A percentile compares a stretch with the other conserved stretches of the same genome.
Evolutionary conservation across 1,140 invertebrate genomes (phyloP).

Genomic region (Leptinotarsa lineolata): DNA sequence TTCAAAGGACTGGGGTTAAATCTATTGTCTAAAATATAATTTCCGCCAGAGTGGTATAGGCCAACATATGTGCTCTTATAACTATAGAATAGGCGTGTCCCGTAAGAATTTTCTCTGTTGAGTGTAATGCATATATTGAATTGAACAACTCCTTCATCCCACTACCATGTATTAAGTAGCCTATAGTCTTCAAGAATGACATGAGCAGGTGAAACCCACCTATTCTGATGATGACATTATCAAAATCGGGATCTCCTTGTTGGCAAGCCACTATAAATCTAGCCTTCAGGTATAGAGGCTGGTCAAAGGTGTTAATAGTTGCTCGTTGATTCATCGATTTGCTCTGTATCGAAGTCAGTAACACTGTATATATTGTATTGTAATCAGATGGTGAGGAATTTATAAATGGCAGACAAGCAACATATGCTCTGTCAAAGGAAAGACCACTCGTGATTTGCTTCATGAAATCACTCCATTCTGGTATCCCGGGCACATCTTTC

Average conservation of each 20-base stretch:
- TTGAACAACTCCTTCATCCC: constrained; percentile 52
- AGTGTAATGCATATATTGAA: constrained; percentile 46
- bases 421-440: neutral
- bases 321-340: constrained; percentile 37
- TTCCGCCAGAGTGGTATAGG: constrained; percentile 39
- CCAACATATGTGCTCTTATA: constrained; percentile 55
- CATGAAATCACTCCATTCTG: constrained; percentile 11
- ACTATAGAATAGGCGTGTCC: constrained; percentile 56
- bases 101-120: constrained; percentile 53
- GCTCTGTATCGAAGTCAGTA: constrained; percentile 11
- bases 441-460: neutral
- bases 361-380: constrained; percentile 8
- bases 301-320: constrained; percentile 50
- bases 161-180: constrained; percentile 53
- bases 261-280: constrained; percentile 38
- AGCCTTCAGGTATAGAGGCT: constrained; percentile 51
- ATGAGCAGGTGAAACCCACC: constrained; percentile 54
- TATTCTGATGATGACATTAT: constrained; percentile 39
- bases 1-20: neutral
- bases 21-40: constrained; percentile 31
- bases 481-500: too few species aligned
- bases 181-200: constrained; percentile 55
- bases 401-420: constrained; percentile 1
- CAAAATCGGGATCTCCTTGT: constrained; percentile 20
- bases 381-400: constrained; percentile 21